Base-by-base conservation (phyloP, 2,888 invertebrate genomes). In the Agonopterix heracliana region DNA sequence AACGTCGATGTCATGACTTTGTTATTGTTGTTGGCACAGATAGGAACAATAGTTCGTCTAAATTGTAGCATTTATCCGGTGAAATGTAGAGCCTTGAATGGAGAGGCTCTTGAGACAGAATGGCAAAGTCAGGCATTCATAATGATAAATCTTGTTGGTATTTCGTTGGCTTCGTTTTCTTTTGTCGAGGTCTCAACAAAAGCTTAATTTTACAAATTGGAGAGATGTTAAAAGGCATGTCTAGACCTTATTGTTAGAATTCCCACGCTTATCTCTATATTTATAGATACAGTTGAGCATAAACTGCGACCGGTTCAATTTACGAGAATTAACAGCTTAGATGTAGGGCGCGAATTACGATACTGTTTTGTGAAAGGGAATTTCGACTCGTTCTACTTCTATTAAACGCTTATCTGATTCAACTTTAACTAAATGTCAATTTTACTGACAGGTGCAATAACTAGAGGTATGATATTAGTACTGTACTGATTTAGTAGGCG, bases 1-100 rank as follows among this genome's bases (percentile, higher is more conserved):
- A 64, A 67, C 71, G 68, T 73, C 74, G 69, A 71, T 68, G 66
- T 69, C 75, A 74, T 75, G 75, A 71, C 68, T 68, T 68, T 67
- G 64, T 62, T 65, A 52, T 60, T 58, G 50, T 57, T 57, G 56
- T 56, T 60, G 54, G 60, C 59, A 59, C 54, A 61, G 59, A 58
- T 57, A 52, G 50, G 42, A 53, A 57, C 57, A 52, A 60, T 62
- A 51, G 57, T 49, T 53, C 57, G 53, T 55, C 55, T 59, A 55
- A 55, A 61, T 63, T 54, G 53, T 54, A 50, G 52, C 54, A 54
- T 55, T 54, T 54, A 44, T 46, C 48, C 54, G 50, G 47, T 49
- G 48, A 59, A 54, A 55, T 48, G 46, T 49, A 43, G 51, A 52
- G 48, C 57, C 61, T 61, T 59, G 56, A 56, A 57, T 45, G 4